Base-by-base conservation (phyloP, 2,113 vertebrate species). In the Condylura cristata region DNA sequence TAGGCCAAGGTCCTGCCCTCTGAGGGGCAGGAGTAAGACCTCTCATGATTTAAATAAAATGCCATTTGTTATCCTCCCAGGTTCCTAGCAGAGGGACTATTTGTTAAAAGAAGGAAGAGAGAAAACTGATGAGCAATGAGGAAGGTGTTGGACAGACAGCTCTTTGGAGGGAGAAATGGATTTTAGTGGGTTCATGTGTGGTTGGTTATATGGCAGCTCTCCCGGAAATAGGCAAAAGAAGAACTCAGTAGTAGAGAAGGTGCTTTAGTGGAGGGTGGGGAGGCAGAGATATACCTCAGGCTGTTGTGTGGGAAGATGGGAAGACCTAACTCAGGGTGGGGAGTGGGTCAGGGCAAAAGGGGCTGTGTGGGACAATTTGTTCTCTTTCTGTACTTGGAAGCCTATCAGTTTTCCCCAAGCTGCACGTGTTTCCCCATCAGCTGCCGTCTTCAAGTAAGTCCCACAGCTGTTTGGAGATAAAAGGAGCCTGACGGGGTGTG, bases 191-290 rank as follows among this genome's bases (percentile, higher is more conserved):
- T 37, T 68, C 24, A 0, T 1, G 8, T 1, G 32, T 3, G 56
- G 28, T 14, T 32, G 68, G n/a, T 75, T 58, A 37, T 0, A 0
- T 63, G 20, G 30, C 26, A 60, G 53, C 39, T 37, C 24, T 85
- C 74, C 51, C 28, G 3, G 60, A 70, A 34, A 20, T 0, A 8
- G 0, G 30, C 22, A 14, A 22, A 56, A 46, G 53, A 41, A 53
- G 32, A 41, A 22, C 68, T 65, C 9, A 56, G 66, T 8, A 32
- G 37, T 11, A 28, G 28, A 18, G 72, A 72, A 70, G 74, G 8
- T 13, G 6, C 0, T 0, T 28, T 24, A 53, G 6, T 14, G 56
- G 44, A 58, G 70, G 39, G 5, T 13, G 20, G 9, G 0, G 51
- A 30, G 26, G 70, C 72, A 41, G 71, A 84, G 61, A 70, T 1